Conservation (phyloP, 2,888 invertebrate genomes). For the Lasiommata megera region DNA sequence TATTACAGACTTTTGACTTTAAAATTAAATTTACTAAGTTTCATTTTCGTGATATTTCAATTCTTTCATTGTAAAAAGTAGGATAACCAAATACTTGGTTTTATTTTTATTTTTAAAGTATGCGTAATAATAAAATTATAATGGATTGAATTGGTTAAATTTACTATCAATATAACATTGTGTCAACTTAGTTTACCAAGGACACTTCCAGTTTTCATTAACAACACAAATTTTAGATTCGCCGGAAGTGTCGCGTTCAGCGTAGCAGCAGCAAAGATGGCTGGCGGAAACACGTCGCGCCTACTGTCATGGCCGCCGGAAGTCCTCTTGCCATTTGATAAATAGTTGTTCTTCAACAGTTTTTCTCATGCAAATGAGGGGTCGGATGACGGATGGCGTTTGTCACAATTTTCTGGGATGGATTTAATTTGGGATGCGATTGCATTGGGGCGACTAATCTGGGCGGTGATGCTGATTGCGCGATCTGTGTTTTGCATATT, state of each 20-base stretch:
- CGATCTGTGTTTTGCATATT: conserved; percentile 39
- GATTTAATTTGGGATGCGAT: conserved; percentile 77
- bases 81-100: too few relatives aligned
- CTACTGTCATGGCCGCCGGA: conserved; percentile 77
- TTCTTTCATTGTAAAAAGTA: too few relatives aligned
- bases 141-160: too few relatives aligned
- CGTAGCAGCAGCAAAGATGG: conserved; percentile 57
- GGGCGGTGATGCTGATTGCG: conserved; percentile 52
- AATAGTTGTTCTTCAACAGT: conserved; percentile 80
- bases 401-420: conserved; percentile 78
- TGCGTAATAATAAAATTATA: too few relatives aligned
- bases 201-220: conserved; percentile 32
- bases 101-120: too few relatives aligned
- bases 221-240: conserved; percentile 31
- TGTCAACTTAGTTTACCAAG: too few relatives aligned
- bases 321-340: conserved; percentile 77
- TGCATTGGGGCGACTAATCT: conserved; percentile 64
- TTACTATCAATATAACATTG: too few relatives aligned
- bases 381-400: conserved; percentile 75
- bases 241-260: conserved; percentile 46
- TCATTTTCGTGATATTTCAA: too few relatives aligned
- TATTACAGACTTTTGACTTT: too few relatives aligned
- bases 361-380: conserved; percentile 81
- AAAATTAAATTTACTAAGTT: too few relatives aligned
- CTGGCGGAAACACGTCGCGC: conserved; percentile 76